These are phyloP conservation scores for Diadegma fenestrale DNA, from an alignment of 2,888 invertebrate species.

Conservation along the genomic window DNA sequence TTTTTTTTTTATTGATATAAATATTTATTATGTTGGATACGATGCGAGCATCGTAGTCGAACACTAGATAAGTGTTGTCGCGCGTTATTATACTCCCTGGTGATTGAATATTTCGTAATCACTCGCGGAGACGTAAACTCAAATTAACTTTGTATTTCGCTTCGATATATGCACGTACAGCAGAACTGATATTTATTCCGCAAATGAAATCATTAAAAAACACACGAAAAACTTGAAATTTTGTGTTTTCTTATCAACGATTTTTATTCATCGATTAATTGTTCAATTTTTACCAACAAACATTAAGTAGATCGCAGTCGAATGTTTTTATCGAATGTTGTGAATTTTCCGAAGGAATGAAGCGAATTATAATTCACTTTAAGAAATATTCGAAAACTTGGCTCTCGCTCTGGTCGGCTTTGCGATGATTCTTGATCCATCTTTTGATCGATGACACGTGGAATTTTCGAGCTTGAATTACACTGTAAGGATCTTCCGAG, in stretches of 20 bases:
- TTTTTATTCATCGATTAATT: background rate
- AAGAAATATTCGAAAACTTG: background rate
- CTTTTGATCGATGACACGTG: constrained; percentile 88
- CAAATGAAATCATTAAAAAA: constrained; percentile 32
- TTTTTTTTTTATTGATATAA: constrained; percentile 35
- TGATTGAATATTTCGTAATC: constrained; percentile 22
- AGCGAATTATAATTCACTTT: background rate
- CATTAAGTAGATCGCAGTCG: background rate
- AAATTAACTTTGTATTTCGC: constrained; percentile 5
- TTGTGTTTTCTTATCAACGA: background rate
- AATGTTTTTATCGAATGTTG: background rate
- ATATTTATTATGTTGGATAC: constrained; percentile 17
- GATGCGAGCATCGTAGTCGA: background rate
- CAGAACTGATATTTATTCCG: constrained; percentile 63
- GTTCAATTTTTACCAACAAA: background rate
- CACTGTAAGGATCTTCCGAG: constrained; percentile 88
- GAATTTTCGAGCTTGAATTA: constrained; percentile 87
- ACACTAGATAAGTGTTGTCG: background rate
- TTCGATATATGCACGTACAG: constrained; percentile 44
- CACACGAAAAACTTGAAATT: background rate
- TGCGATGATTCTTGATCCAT: constrained; percentile 86
- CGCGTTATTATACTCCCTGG: constrained; percentile 5
- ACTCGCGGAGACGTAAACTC: background rate
- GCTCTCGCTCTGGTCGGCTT: background rate
- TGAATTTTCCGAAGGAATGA: background rate